Base-by-base conservation (phyloP, 1,140 invertebrate species). In the Aplysia californica region DNA sequence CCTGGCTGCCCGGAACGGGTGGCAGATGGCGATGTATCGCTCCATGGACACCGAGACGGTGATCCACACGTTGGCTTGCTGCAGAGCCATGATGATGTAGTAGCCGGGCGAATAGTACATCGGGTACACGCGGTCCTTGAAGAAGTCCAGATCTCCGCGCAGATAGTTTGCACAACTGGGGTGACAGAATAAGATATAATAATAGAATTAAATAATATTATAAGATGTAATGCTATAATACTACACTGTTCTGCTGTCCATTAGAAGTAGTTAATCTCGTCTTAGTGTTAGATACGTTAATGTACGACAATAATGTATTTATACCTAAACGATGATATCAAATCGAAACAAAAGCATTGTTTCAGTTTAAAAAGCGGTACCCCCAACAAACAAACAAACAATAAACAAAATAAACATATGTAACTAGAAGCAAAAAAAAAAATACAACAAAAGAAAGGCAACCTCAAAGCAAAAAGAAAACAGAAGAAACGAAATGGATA, bases 41-140 rank as follows among this genome's bases (percentile, higher is more conserved):
- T 89, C 88, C 58, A 87, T 77, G 4, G 87, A 86, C n/a, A 88
- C 87, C 2, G 84, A 82, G 1, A 89, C 87, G 0, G 88, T 89
- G 26, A 87, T 78, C 87, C 87, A 89, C 10, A 88, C 87, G 66
- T 88, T 88, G 64, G 80, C 80, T 69, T 85, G 82, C 78, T 89
- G 88, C 10, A 87, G 81, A 0, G 84, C 82, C 87, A 89, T 89
- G 3, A 88, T 80, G 18, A 85, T 79, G 66, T 82, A 87, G 55
- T 82, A 83, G 38, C 79, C 77, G 10, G 83, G 82, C 3, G 83
- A 86, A 69, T 84, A 83, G n/a, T 86, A 78, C 15, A 84, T 65
- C 0, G 86, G 86, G 70, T 86, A 87, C n/a, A 87, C 78, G 10
- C 80, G 80, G 35, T 87, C 81, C 33, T 75, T 82, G 66, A 83